Percentiles rank a stretch among this genome's conserved stretches.
Conservation (phyloP, 2,797 vertebrate genomes). For the Myotis vivesi region DNA sequence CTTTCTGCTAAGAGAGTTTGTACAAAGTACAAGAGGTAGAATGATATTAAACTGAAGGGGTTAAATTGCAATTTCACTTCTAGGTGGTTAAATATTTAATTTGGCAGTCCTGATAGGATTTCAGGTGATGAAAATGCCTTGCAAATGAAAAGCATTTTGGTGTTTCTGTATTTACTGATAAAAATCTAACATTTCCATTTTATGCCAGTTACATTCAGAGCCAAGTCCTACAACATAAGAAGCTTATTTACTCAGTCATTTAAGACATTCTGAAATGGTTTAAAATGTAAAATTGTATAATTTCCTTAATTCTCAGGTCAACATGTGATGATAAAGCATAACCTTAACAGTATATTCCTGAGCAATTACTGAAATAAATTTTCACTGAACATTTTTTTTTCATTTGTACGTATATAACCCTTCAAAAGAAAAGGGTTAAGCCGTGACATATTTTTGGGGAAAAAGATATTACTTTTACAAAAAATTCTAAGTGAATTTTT, state of each 20-base stretch:
- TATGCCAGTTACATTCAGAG: background rate
- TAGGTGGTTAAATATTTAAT: background rate
- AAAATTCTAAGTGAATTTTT: conserved; percentile 14
- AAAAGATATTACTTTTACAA: background rate
- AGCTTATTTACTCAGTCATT: background rate
- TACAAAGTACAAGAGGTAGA: background rate
- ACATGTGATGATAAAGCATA: background rate
- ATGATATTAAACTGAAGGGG: background rate
- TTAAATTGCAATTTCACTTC: background rate
- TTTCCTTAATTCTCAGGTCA: background rate
- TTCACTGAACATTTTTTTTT: background rate
- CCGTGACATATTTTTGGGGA: background rate
- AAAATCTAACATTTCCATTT: conserved; percentile 11
- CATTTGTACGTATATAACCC: background rate
- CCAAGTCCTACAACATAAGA: background rate
- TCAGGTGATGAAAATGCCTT: background rate
- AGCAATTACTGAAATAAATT: background rate
- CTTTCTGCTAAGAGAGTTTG: background rate
- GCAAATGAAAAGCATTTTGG: background rate
- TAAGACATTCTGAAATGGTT: conserved; percentile 13
- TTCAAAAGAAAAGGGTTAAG: background rate
- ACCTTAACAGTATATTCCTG: background rate
- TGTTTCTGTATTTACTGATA: background rate
- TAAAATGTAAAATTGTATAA: background rate
- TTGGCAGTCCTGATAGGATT: background rate